These are phyloP conservation scores for Astatotilapia flaviijosephi DNA, from an alignment of 2,113 vertebrate genomes.

Conservation along the genomic window DNA sequence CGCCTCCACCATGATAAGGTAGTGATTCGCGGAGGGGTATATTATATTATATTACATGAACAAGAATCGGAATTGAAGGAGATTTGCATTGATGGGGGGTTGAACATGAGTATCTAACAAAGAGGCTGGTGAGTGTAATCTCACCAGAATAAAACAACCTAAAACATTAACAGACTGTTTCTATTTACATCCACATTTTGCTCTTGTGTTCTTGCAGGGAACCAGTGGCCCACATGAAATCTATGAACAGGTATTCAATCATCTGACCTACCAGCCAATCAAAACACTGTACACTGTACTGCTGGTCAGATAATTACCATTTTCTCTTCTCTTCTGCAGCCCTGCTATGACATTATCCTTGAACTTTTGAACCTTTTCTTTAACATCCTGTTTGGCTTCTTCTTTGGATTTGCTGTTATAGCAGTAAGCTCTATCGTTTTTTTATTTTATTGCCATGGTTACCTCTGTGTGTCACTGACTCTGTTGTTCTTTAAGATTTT, in stretches of 20 bases:
- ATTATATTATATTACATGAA: no score
- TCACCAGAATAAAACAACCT: no score
- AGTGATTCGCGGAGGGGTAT: no score
- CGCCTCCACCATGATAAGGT: no score
- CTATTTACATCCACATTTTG: not conserved
- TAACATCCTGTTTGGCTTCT: not conserved
- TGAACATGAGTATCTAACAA: not conserved
- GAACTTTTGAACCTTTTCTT: rapidly evolving
- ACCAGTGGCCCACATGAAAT: not conserved
- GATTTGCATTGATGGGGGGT: not conserved
- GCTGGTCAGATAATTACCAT: not conserved
- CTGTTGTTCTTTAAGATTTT: not conserved
- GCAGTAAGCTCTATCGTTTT: constrained; percentile 17
- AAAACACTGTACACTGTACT: no score
- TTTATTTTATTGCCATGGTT: not conserved
- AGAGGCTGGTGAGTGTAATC: no score
- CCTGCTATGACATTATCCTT: not conserved
- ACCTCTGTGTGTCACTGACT: not conserved
- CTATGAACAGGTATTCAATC: not conserved
- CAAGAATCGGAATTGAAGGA: no score
- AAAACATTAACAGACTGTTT: not conserved
- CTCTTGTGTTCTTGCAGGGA: constrained; percentile 14
- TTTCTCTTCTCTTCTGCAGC: not conserved
- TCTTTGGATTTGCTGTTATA: constrained; percentile 13
- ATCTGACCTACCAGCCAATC: not conserved